A percentile compares a stretch with the other conserved stretches of the same genome.
These are phyloP conservation scores for Brachirus orientalis DNA, from an alignment of 2,113 vertebrate species.

Conservation along the genomic window DNA sequence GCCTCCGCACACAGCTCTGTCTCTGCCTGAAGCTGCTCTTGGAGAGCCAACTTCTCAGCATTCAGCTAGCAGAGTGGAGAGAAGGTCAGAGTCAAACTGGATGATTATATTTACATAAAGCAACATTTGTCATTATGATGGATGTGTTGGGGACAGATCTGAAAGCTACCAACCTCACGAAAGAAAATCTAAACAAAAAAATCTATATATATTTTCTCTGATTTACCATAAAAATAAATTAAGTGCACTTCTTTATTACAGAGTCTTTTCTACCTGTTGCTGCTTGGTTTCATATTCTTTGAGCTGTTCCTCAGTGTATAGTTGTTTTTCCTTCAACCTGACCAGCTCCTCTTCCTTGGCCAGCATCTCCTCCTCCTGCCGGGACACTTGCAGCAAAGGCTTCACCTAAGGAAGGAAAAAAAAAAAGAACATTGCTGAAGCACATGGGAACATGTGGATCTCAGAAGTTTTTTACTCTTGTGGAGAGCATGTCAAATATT, in stretches of 20 bases:
- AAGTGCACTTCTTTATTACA: too few relatives aligned
- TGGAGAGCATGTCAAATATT: too few relatives aligned
- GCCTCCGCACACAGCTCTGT: constrained; percentile 95
- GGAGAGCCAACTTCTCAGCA: constrained; percentile 92
- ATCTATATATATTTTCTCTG: too few relatives aligned
- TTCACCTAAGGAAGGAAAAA: constrained; percentile 85
- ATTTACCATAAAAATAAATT: not conserved
- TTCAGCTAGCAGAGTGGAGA: constrained; percentile 78
- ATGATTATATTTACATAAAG: not conserved
- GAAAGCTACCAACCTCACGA: not conserved
- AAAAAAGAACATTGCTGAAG: not conserved
- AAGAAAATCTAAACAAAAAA: not conserved
- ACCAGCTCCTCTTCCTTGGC: constrained; percentile 92
- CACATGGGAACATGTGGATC: not conserved
- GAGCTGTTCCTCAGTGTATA: constrained; percentile 86
- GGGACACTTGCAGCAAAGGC: constrained; percentile 92
- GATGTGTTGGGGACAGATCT: too few relatives aligned
- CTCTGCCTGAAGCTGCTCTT: constrained; percentile 98
- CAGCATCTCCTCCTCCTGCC: constrained; percentile 97
- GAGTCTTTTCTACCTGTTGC: constrained; percentile 83
- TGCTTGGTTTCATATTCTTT: constrained; percentile 87
- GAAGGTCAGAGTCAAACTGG: not conserved
- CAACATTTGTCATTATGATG: not conserved
- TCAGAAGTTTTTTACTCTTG: too few relatives aligned
- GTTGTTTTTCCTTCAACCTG: constrained; percentile 90